Evolutionary conservation across 2,113 vertebrate species (phyloP).

Genomic region (Vicugna pacos): DNA sequence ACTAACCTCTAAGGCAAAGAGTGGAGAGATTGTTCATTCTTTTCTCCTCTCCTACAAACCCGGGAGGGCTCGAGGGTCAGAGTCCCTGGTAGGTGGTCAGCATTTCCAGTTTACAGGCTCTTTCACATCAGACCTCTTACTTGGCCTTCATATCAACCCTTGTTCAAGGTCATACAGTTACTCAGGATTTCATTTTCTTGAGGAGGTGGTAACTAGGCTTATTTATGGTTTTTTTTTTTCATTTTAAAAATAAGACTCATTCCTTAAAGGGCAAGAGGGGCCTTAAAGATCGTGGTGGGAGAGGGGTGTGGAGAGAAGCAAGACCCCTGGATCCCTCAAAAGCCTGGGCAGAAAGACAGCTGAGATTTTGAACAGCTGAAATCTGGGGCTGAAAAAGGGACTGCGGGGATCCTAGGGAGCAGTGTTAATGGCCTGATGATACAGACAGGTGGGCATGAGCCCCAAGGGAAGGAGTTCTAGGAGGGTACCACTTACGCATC

Average conservation of each 20-base stretch:
- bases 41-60: constrained; percentile 29
- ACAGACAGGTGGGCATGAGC: background rate
- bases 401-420: background rate
- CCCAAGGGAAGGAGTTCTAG: background rate
- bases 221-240: background rate
- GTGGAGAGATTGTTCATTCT: background rate
- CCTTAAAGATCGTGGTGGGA: background rate
- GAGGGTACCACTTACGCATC: constrained; percentile 90
- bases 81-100: background rate
- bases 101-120: background rate
- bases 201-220: no score
- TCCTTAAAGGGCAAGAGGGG: background rate
- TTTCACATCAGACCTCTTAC: constrained; percentile 34
- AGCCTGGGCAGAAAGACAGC: background rate
- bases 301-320: background rate
- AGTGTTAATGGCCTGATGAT: background rate
- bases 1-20: constrained; percentile 30
- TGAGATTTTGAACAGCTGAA: background rate
- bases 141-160: constrained; percentile 46
- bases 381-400: background rate
- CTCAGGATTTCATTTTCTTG: constrained; percentile 1
- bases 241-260: background rate
- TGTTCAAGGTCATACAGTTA: constrained; percentile 41
- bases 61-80: constrained; percentile 1
- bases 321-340: constrained; percentile 2